phyloP scores from a whole-genome alignment of 2,888 invertebrate species.

The Griposia aprilina region DNA sequence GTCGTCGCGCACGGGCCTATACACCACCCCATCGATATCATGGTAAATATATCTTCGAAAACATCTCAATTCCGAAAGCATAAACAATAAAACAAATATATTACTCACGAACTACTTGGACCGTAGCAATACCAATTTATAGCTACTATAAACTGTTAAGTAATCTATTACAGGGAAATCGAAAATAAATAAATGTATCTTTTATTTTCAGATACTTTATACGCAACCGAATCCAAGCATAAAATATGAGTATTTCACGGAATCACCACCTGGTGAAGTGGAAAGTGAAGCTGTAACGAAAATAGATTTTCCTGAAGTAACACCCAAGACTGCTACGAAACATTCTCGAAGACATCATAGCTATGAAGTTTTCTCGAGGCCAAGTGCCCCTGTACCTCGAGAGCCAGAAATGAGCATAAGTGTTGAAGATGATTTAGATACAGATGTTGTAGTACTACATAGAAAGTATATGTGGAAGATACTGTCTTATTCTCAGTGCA shows the following conservation, averaged over 20 bases:
- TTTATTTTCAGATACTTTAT: slow-evolving; percentile 92
- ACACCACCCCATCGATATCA: slow-evolving; percentile 93
- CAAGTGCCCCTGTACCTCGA: slow-evolving; percentile 62
- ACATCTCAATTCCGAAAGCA: slow-evolving; percentile 6
- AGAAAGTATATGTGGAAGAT: slow-evolving; percentile 94
- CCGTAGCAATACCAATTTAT: slow-evolving; percentile 44
- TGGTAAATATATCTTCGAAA: slow-evolving; percentile 89
- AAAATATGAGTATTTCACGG: slow-evolving; percentile 96
- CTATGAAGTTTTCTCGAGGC: slow-evolving; percentile 75
- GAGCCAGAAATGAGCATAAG: slow-evolving; percentile 73
- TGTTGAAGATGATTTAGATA: slow-evolving; percentile 73
- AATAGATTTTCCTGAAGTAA: slow-evolving; percentile 72
- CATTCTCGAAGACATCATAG: slow-evolving; percentile 84
- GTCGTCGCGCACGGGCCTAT: slow-evolving; percentile 95
- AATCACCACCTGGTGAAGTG: slow-evolving; percentile 89
- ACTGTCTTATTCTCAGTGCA: slow-evolving; percentile 94
- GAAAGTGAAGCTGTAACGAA: slow-evolving; percentile 77
- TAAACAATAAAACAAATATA: slow-evolving; percentile 19
- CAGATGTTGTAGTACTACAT: slow-evolving; percentile 81
- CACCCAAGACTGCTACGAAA: slow-evolving; percentile 74
- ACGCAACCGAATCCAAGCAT: slow-evolving; percentile 96
- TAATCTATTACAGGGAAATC: slow-evolving; percentile 30
- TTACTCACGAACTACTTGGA: slow-evolving; percentile 24
- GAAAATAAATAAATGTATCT: slow-evolving; percentile 40
- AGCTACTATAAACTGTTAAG: slow-evolving; percentile 44